phyloP scores from a whole-genome alignment of 2,797 vertebrate genomes.

The Cyclura pinguis region DNA sequence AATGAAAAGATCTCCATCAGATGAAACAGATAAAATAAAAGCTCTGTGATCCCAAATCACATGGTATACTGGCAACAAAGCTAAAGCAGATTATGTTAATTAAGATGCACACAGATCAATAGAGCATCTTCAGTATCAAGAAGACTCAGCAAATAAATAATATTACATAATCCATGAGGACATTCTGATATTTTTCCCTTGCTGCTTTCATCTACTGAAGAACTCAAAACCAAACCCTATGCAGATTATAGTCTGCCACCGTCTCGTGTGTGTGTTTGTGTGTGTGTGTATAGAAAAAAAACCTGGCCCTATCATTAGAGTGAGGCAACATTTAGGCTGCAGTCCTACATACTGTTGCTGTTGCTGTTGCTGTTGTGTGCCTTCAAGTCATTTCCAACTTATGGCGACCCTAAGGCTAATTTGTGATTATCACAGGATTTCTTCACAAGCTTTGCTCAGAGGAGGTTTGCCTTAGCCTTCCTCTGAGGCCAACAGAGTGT shows the following conservation, averaged over 20 bases:
- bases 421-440: too few relatives aligned
- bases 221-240: slow-evolving; percentile 35
- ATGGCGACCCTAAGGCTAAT: too few relatives aligned
- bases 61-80: slow-evolving; percentile 61
- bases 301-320: background rate
- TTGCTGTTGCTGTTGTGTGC: too few relatives aligned
- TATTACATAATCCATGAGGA: slow-evolving; percentile 24
- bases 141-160: slow-evolving; percentile 63
- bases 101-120: slow-evolving; percentile 68
- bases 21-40: slow-evolving; percentile 52
- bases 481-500: too few relatives aligned
- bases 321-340: background rate
- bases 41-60: slow-evolving; percentile 52
- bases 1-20: slow-evolving; percentile 52
- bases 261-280: too few relatives aligned
- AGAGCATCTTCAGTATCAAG: slow-evolving; percentile 70
- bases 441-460: too few relatives aligned
- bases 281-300: background rate
- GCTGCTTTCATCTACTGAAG: slow-evolving; percentile 3
- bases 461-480: too few relatives aligned
- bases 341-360: background rate
- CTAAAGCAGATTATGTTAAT: slow-evolving; percentile 66
- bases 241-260: background rate
- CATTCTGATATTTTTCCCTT: slow-evolving; percentile 13
- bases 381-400: too few relatives aligned